Evolutionary conservation across 2,797 vertebrate genomes (phyloP).

Genomic region (Lepilemur septentrionalis): DNA sequence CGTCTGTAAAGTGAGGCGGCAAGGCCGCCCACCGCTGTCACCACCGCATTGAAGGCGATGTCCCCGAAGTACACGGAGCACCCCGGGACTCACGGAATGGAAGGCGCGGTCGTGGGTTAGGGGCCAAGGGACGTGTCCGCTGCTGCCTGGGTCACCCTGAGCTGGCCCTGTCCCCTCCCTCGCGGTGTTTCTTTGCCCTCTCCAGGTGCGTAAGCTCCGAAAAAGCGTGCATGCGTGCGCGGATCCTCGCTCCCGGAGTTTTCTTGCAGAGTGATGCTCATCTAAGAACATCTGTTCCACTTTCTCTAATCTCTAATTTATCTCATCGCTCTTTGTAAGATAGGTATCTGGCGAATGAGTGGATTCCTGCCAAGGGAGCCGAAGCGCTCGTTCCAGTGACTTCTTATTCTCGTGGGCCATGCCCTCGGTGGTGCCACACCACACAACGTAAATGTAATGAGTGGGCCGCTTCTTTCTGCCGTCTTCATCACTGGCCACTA

Average conservation of each 20-base stretch:
- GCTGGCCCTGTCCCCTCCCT: conserved; percentile 9
- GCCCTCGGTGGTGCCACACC: conserved; percentile 9
- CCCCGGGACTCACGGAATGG: rapidly evolving
- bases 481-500: conserved; percentile 31
- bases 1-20: background rate
- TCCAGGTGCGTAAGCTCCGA: background rate
- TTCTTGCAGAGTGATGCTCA: conserved; percentile 72
- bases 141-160: conserved; percentile 25
- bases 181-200: conserved; percentile 32
- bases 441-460: conserved; percentile 28
- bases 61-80: no score
- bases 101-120: rapidly evolving
- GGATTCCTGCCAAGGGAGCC: conserved; percentile 64
- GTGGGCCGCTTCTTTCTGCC: background rate
- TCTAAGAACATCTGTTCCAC: conserved; percentile 77
- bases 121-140: rapidly evolving
- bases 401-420: conserved; percentile 37
- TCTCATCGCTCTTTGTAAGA: conserved; percentile 72
- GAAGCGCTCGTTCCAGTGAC: conserved; percentile 54
- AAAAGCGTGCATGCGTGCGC: background rate
- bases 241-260: conserved; percentile 8
- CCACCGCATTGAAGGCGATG: rapidly evolving
- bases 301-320: conserved; percentile 74
- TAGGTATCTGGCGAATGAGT: conserved; percentile 69
- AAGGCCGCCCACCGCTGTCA: rapidly evolving